phyloP scores from a whole-genome alignment of 2,888 invertebrate genomes.

The Seira ritae region DNA sequence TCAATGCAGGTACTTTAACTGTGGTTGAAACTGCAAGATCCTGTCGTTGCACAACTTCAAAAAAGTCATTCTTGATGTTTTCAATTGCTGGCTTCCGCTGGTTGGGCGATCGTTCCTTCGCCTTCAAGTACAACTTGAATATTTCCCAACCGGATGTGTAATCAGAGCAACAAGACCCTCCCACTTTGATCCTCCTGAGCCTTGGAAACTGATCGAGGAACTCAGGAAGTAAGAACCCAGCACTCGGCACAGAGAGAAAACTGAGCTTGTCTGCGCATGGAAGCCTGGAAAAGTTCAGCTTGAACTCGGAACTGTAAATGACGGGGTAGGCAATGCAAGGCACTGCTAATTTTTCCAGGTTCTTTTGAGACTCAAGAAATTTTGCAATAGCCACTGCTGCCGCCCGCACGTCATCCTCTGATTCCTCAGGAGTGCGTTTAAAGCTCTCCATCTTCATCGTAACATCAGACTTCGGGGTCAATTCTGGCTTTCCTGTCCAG shows the following conservation, averaged over 20 bases:
- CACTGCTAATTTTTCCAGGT: constrained; percentile 39
- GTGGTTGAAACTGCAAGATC: not conserved
- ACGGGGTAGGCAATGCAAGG: constrained; percentile 48
- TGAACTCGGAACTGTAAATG: constrained; percentile 21
- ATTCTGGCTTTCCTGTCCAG: constrained; percentile 2
- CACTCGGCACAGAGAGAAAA: constrained; percentile 49
- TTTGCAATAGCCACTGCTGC: constrained; percentile 27
- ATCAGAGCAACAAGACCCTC: constrained; percentile 36
- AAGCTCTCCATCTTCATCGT: constrained; percentile 22
- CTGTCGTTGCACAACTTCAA: not conserved
- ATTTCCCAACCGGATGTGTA: constrained; percentile 30
- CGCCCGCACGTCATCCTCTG: not conserved
- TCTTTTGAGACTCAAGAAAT: constrained; percentile 48
- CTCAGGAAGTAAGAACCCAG: constrained; percentile 46
- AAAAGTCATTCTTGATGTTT: not conserved
- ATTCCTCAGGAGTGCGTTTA: not conserved
- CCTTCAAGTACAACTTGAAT: not conserved
- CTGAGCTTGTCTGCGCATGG: constrained; percentile 24
- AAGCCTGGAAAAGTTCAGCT: constrained; percentile 22
- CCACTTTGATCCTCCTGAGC: constrained; percentile 45
- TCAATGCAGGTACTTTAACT: too few relatives aligned
- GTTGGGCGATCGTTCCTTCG: not conserved
- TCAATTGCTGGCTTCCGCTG: not conserved
- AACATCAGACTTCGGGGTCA: not conserved
- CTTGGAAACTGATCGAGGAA: constrained; percentile 46